Percentiles rank a stretch among this genome's conserved stretches.
phyloP scores from a whole-genome alignment of 2,113 vertebrate species.

The Vicugna pacos region DNA sequence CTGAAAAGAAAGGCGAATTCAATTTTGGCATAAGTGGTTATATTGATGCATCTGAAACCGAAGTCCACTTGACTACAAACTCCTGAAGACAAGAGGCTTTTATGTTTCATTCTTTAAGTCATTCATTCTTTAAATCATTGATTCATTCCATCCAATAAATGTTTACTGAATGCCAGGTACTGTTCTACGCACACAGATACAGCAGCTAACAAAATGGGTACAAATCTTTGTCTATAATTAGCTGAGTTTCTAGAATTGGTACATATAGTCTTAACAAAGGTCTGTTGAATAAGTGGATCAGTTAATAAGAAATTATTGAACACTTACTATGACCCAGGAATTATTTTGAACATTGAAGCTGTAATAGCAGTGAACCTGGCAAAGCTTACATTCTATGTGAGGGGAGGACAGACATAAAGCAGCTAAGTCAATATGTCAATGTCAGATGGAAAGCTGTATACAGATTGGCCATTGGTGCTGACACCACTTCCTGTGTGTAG shows the following conservation, averaged over 20 bases:
- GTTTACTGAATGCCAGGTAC: background rate
- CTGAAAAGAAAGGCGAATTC: background rate
- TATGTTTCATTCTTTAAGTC: background rate
- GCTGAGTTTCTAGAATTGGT: background rate
- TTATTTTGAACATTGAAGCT: constrained; percentile 20
- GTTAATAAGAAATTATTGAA: constrained; percentile 15
- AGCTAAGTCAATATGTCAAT: background rate
- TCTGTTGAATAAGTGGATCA: constrained; percentile 4
- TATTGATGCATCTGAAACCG: background rate
- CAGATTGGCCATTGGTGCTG: background rate
- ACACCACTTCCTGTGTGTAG: background rate
- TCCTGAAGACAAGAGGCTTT: background rate
- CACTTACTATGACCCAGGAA: background rate
- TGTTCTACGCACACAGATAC: background rate
- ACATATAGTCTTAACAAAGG: background rate
- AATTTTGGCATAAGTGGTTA: background rate
- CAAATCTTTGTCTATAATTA: background rate
- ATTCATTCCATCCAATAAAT: background rate
- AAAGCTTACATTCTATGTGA: background rate
- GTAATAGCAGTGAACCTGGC: background rate
- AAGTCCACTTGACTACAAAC: background rate
- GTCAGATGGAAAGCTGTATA: background rate
- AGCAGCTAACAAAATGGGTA: background rate
- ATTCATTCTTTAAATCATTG: background rate
- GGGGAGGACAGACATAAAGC: background rate